A percentile compares a stretch with the other conserved stretches of the same genome.
phyloP scores from a whole-genome alignment of 2,888 invertebrate species.

The Amiota minor region DNA sequence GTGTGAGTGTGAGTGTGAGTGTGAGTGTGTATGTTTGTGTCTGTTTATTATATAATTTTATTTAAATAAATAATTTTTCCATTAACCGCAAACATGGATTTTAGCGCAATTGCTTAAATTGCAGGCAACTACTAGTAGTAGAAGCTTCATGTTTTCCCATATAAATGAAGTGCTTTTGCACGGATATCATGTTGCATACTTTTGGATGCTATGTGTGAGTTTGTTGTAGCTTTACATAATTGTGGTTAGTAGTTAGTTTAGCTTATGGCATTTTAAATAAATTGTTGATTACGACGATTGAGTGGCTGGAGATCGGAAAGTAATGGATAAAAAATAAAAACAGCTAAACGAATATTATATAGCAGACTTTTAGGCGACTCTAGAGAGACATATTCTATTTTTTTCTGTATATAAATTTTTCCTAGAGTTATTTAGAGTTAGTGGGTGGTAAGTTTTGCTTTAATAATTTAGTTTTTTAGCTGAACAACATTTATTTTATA shows the following conservation, averaged over 20 bases:
- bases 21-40: not conserved
- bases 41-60: constrained; percentile 52
- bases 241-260: constrained; percentile 21
- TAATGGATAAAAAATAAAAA: constrained; percentile 2
- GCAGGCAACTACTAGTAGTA: constrained; percentile 32
- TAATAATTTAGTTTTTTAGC: too few species aligned
- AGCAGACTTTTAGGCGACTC: constrained; percentile 8
- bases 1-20: not conserved
- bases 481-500: too few species aligned
- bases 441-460: too few species aligned
- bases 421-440: too few species aligned
- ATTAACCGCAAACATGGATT: constrained; percentile 63
- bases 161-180: constrained; percentile 13
- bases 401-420: too few species aligned
- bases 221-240: constrained; percentile 17
- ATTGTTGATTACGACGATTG: constrained; percentile 5
- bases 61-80: constrained; percentile 64
- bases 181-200: constrained; percentile 1
- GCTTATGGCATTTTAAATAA: constrained; percentile 1
- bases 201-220: constrained; percentile 2
- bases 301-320: not conserved
- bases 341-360: not conserved
- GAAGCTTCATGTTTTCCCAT: too few species aligned
- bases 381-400: too few species aligned
- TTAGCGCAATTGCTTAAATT: constrained; percentile 62